These are phyloP conservation scores for Macquaria australasica DNA, from an alignment of 2,113 vertebrate genomes.

Conservation along the genomic window DNA sequence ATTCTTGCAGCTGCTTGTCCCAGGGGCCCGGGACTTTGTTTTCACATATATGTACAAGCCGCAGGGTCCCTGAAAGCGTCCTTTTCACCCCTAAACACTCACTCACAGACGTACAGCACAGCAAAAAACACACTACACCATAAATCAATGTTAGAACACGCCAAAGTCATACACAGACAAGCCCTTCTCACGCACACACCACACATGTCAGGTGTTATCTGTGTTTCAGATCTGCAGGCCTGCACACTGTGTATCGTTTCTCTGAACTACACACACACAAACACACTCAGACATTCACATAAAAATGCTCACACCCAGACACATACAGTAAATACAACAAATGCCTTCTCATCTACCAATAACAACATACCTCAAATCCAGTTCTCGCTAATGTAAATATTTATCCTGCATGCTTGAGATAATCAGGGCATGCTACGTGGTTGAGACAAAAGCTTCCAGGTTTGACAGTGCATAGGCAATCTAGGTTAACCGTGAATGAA, in stretches of 20 bases:
- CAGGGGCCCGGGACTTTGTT: slow-evolving; percentile 66
- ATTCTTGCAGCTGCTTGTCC: slow-evolving; percentile 81
- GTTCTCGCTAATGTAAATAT: slow-evolving; percentile 75
- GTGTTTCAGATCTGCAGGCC: slow-evolving; percentile 69
- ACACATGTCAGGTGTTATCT: slow-evolving; percentile 75
- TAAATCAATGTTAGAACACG: slow-evolving; percentile 75
- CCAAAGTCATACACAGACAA: slow-evolving; percentile 70
- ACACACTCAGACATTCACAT: slow-evolving; percentile 37
- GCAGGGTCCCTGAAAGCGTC: slow-evolving; percentile 73
- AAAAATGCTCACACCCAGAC: slow-evolving; percentile 54
- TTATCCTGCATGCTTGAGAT: slow-evolving; percentile 73
- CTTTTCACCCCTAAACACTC: slow-evolving; percentile 75
- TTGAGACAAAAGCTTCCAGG: slow-evolving; percentile 68
- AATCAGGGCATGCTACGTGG: slow-evolving; percentile 68
- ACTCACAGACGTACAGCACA: slow-evolving; percentile 48
- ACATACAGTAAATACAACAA: slow-evolving; percentile 78
- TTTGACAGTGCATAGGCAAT: slow-evolving; percentile 31
- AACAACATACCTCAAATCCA: slow-evolving; percentile 75
- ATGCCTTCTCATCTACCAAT: slow-evolving; percentile 72
- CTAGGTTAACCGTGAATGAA: slow-evolving; percentile 44
- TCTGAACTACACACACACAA: slow-evolving; percentile 47
- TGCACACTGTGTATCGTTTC: slow-evolving; percentile 61
- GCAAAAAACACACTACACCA: slow-evolving; percentile 52
- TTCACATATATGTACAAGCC: slow-evolving; percentile 68
- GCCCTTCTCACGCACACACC: slow-evolving; percentile 76